Evolutionary conservation across 2,888 invertebrate species (phyloP), one percentile per base, ranked within the genome.

Genomic region (Cyrtodaria siliqua): DNA sequence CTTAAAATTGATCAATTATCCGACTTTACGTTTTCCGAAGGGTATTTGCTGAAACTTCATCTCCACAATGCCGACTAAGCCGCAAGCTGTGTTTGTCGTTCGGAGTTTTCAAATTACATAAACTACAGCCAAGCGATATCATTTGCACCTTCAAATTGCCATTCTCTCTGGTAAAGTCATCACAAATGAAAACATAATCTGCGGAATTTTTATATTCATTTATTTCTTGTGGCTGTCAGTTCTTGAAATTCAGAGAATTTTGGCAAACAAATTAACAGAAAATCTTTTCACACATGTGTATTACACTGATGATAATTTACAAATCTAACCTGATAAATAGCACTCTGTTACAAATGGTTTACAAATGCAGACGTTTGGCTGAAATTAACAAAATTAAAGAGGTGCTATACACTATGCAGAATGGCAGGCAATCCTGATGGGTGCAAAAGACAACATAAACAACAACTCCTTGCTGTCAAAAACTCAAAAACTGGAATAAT

Each of bases 181-280:
- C 68, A 75, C 66, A 44, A 75, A 75, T 75, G 66, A 75, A 75
- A 75, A 64, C 56, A 66, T 61, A 64, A 70, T 75, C 70, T 70
- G 24, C 42, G 66, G 78, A 78, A 73, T 78, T 73, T 73, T 70
- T 73, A 66, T 69, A 73, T 73, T 73, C 73, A 78, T 78, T 78
- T 78, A 73, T 73, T 73, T 70, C 67, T 59, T 73, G 56, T 69
- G 73, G 60, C 66, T 78, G 78, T 78, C 78, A 78, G 69, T 60
- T 57, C 29, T 50, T 70, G 73, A 78, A 73, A 78, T 78, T 70
- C 70, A 29, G 40, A 64, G 78, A 73, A 73, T 78, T 68, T 78
- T 73, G 73, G 78, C 73, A 78, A 70, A 70, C 67, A 73, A 78
- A 73, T 73, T 70, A 73, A 78, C 66, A 70, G 66, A 66, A 61